Evolutionary conservation across 2,113 vertebrate species (phyloP).

Genomic region (Lophius piscatorius): DNA sequence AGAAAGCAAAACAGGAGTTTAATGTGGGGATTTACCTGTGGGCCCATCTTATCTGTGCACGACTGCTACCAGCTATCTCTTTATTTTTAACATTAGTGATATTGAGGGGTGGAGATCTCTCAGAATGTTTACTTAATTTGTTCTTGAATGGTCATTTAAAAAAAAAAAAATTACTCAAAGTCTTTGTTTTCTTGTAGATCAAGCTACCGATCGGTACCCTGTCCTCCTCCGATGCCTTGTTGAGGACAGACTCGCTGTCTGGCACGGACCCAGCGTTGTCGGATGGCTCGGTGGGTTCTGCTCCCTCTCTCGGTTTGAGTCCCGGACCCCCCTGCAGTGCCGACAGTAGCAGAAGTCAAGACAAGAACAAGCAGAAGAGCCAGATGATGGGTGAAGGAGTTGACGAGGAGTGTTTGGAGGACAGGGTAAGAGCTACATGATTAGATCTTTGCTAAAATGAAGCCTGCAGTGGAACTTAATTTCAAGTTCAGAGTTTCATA

Average conservation of each 20-base stretch:
- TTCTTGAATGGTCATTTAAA: too few species aligned
- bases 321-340: conserved; percentile 80
- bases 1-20: too few species aligned
- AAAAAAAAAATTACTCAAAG: not conserved
- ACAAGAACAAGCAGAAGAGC: conserved; percentile 88
- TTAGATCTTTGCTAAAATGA: not conserved
- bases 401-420: conserved; percentile 68
- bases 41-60: too few species aligned
- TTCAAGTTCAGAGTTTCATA: not conserved
- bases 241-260: conserved; percentile 81
- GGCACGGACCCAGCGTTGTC: conserved; percentile 83
- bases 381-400: conserved; percentile 81
- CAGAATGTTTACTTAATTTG: too few species aligned
- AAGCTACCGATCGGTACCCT: conserved; percentile 79
- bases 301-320: conserved; percentile 81
- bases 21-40: too few species aligned
- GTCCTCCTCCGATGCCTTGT: conserved; percentile 78
- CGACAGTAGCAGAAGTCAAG: conserved; percentile 84
- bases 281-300: conserved; percentile 81
- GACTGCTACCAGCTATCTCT: too few species aligned
- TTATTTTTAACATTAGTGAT: too few species aligned
- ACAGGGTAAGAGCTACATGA: conserved; percentile 55
- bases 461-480: not conserved
- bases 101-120: too few species aligned
- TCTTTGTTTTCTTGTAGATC: conserved; percentile 64